Evolutionary conservation across 2,113 vertebrate genomes (phyloP), one percentile per base, ranked within the genome.

Genomic region (Leptobrachium ailaonicum): DNA sequence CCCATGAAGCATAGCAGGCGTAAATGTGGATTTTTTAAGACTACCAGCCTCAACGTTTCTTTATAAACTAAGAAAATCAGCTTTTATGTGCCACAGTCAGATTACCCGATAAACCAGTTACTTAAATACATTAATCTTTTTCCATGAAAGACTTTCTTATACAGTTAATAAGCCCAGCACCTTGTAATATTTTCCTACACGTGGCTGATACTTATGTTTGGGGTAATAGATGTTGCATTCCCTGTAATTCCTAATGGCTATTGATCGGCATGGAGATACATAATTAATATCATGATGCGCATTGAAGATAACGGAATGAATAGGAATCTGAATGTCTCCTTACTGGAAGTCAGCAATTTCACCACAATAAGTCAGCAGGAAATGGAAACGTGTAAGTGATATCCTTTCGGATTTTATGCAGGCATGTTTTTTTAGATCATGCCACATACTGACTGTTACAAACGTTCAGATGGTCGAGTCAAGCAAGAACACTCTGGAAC

Each of bases 221-320:
- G 10, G 11, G 56, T 60, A 60, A 60, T 60, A 12, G 11, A 8
- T 66, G 32, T 41, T 67, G 42, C 67, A 45, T 12, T 43, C 11
- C 11, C 13, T 67, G 2, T 71, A 78, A 71, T 40, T 70, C 54
- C 54, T 78, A 71, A 78, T 78, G 76, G 42, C 12, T 71, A 78
- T 78, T 78, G 76, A 78, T 78, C 44, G 56, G 1, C 13, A 44
- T 13, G 20, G 2, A 2, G 42, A 78, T 78, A 14, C 56, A 78
- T 78, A 71, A 78, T 78, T 78, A 78, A 78, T 71, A 54, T 13
- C 6, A 41, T 13, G 66, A 66, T 40, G 40, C 41, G 40, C 2
- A 70, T 4, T 2, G 42, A 66, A 66, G 11, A 14, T 9, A 68
- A 76, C 20, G 53, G 4, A 50, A 8, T 60, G 56, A 64, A 64